Base-by-base conservation (phyloP, 1,140 invertebrate species). In the Formica selysi region DNA sequence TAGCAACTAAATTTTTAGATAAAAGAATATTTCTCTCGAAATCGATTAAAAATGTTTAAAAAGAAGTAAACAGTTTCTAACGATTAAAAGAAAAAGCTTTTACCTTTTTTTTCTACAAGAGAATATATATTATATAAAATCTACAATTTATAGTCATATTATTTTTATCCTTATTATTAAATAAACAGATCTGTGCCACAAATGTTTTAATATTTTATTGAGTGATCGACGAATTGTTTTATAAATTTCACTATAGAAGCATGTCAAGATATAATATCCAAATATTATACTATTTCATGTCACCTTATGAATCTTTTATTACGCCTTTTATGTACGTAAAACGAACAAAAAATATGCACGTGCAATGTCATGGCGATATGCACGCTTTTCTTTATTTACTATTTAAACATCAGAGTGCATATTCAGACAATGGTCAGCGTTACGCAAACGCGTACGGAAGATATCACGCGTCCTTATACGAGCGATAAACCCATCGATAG, bases 401-500 rank as follows among this genome's bases (percentile, higher is more conserved):
- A 26, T 74, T 61, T 16, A 59, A 71, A 76, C n/a, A 83, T 22
- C 16, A 6, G 16, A 5, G 11, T 7, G 13, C 10, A 16, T 29
- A 13, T 29, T 5, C 38, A 65, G 74, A 88, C 73, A 88, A 88
- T 89, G 44, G 65, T 3, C 29, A 11, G 13, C 48, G 67, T 86
- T 86, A 48, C 57, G 62, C 26, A 73, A 85, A 85, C 67, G 48
- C 22, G 11, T 85, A 44, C 0, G 13, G 36, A 61, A 48, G 29
- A 38, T 8, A 19, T 54, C 11, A 54, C 74, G 59, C 70, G 29
- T n/a, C 57, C 41, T 41, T 29, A 26, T 16, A 36, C 13, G 51
- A 61, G 44, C 68, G 61, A 88, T 78, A 87, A 79, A 88, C n/a
- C 22, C 29, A 41, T 78, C 57, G 22, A n/a, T 36, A 87, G 61